A percentile compares a stretch with the other conserved stretches of the same genome.
phyloP scores from a whole-genome alignment of 1,140 invertebrate genomes.

The Drosophila mauritiana region DNA sequence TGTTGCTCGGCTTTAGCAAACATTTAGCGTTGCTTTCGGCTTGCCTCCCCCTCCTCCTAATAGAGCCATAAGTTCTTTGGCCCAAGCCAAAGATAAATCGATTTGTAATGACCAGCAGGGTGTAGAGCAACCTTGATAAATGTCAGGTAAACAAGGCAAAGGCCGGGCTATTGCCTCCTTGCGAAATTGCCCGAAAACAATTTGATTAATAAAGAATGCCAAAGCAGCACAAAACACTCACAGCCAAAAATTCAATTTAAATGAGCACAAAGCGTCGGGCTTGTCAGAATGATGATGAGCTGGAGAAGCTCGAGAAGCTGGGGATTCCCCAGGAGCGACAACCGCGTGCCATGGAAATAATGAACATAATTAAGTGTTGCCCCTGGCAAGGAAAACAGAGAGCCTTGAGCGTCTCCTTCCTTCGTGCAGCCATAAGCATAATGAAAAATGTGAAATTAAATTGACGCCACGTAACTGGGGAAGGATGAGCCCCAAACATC shows the following conservation, averaged over 20 bases:
- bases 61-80: slow-evolving; percentile 71
- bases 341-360: slow-evolving; percentile 81
- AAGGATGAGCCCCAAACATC: slow-evolving; percentile 43
- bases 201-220: slow-evolving; percentile 71
- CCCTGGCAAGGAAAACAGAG: slow-evolving; percentile 66
- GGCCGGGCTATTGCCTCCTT: slow-evolving; percentile 15
- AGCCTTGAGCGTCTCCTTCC: slow-evolving; percentile 13
- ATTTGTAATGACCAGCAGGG: slow-evolving; percentile 76
- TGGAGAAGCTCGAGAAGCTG: not conserved
- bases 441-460: slow-evolving; percentile 82
- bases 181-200: slow-evolving; percentile 48
- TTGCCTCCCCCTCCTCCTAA: slow-evolving; percentile 29
- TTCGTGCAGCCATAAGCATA: slow-evolving; percentile 61
- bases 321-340: slow-evolving; percentile 31
- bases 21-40: slow-evolving; percentile 15
- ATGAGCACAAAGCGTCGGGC: slow-evolving; percentile 63
- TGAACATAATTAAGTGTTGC: slow-evolving; percentile 83
- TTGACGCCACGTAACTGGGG: slow-evolving; percentile 65
- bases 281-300: slow-evolving; percentile 47
- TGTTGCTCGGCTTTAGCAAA: slow-evolving; percentile 35
- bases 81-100: slow-evolving; percentile 69
- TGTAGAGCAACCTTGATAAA: slow-evolving; percentile 50
- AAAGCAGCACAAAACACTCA: slow-evolving; percentile 12
- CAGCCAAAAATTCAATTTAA: slow-evolving; percentile 76
- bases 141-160: slow-evolving; percentile 62